A percentile compares a stretch with the other conserved stretches of the same genome.
Evolutionary conservation across 2,113 vertebrate species (phyloP).

Genomic region (human (Homo sapiens)): GRCh38 chr2:23717501-23718000

Average conservation of each 20-base stretch:
- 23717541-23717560: not conserved
- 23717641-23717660: not conserved
- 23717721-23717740: not conserved
- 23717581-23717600: slow-evolving; percentile 22
- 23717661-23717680: not conserved
- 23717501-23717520: not conserved
- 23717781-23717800: not conserved
- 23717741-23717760: not conserved
- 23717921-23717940: slow-evolving; percentile 8
- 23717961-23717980: not conserved
- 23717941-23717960: not conserved
- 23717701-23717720: not conserved
- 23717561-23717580: slow-evolving; percentile 51
- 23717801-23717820: not conserved
- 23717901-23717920: slow-evolving; percentile 2
- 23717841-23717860: slow-evolving; percentile 9
- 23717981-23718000: not conserved
- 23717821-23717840: not conserved
- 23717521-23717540: not conserved
- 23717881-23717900: not conserved
- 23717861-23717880: not conserved
- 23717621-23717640: not conserved
- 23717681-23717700: not conserved
- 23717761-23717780: not conserved
- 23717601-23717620: slow-evolving; percentile 6